Conservation (phyloP, 2,113 vertebrate genomes). For the Hypocryptadius cinnamomeus region DNA sequence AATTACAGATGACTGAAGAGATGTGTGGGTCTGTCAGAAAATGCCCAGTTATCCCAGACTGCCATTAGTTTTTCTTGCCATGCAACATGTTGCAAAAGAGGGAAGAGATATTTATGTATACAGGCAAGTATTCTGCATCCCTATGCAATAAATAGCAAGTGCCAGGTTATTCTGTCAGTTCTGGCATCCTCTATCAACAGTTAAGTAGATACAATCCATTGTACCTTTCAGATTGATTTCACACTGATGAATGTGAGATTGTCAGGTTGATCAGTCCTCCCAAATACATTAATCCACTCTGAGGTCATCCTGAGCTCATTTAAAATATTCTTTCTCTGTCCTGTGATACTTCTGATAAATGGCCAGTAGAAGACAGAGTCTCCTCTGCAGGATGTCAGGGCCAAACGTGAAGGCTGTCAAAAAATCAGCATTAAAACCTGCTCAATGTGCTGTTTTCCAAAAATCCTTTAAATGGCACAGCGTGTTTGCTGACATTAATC, state of each 20-base stretch:
- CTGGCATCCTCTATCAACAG: neutral
- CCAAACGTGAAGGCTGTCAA: conserved; percentile 40
- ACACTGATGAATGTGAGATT: conserved; percentile 15
- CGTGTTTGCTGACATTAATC: conserved; percentile 38
- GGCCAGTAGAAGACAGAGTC: neutral
- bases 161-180: neutral
- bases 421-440: conserved; percentile 24
- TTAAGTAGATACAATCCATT: neutral
- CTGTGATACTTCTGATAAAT: conserved; percentile 27
- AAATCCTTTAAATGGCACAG: neutral
- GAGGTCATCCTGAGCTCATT: conserved; percentile 42
- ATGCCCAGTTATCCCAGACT: neutral
- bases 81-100: neutral
- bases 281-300: conserved; percentile 35
- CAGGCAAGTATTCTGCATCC: neutral
- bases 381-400: conserved; percentile 10
- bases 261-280: conserved; percentile 16
- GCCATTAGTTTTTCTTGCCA: neutral
- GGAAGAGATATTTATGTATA: neutral
- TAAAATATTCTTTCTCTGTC: conserved; percentile 9
- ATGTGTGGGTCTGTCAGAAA: neutral
- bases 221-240: conserved; percentile 34
- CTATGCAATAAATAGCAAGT: neutral
- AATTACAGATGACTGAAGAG: neutral
- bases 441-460: neutral